Base-by-base conservation (phyloP, 30 jellyfish, hydroid and myxozoan genomes). In the Chrysaora quinquecirrha region DNA sequence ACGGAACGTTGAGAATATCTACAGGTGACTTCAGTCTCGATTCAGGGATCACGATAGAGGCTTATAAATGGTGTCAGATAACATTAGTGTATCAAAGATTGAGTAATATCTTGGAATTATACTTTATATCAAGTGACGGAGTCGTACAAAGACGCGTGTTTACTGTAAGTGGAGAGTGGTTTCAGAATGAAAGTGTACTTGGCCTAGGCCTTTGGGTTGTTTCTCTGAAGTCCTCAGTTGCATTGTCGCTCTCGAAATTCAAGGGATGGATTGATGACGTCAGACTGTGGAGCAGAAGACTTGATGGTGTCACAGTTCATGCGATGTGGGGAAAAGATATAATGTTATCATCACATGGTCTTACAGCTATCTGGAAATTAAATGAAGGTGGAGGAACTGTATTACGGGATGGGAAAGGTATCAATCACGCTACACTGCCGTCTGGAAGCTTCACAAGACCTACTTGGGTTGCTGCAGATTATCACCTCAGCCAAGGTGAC, bases 171-270 rank as follows among this genome's bases (percentile, higher is more conserved):
- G 78, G 81, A 10, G 80, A 46, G 10, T 72, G 85, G 93, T 71
- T 82, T 38, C 83, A 24, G 6, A 38, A 71, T 69, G 74, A 86
- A 54, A 38, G 85, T 29, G 61, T 58, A 21, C 64, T 82, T 22
- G 93, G 93, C 67, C 14, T 82, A 7, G 93, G 93, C 48, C 85
- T 82, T 0, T 70, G 86, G 85, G 85, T 82, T 70, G 86, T 66
- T 2, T 28, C 93, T n/a, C 38, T 35, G 14, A 22, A 21, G 9
- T 27, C 74, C 21, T 61, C 86, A 9, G 82, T 46, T 1, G 16
- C 71, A 21, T 34, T 82, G 10, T 16, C 61, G 48, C 81, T 34
- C 19, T 70, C 93, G 20, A 52, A 29, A 4, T 82, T 82, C 58
- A 78, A 29, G 35, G 93, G 93, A 3, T 82, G 80, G 86, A 71